These are phyloP conservation scores for Minunthozetes semirufus DNA, from an alignment of 2,888 invertebrate species.

Conservation along the genomic window DNA sequence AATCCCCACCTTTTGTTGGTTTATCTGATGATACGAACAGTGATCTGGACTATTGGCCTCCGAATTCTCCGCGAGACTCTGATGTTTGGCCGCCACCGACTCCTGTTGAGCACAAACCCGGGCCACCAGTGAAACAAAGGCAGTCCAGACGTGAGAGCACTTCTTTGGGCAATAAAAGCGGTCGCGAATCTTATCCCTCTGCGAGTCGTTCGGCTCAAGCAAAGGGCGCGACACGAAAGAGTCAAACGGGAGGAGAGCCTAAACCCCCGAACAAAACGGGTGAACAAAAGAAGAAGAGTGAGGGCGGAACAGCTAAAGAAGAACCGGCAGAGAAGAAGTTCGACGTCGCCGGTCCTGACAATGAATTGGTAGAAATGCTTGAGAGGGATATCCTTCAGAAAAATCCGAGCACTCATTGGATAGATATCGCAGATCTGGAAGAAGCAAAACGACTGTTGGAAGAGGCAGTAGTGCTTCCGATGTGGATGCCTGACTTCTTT, in stretches of 20 bases:
- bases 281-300: conserved; percentile 5
- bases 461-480: conserved; percentile 93
- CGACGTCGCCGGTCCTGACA: conserved; percentile 63
- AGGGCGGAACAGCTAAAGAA: background rate
- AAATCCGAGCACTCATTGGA: conserved; percentile 93
- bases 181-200: background rate
- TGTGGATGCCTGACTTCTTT: conserved; percentile 98
- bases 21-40: conserved; percentile 58
- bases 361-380: conserved; percentile 84
- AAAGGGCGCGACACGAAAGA: conserved; percentile 5
- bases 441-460: conserved; percentile 85
- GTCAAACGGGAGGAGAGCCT: background rate
- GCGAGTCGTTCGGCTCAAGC: background rate
- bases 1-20: conserved; percentile 17
- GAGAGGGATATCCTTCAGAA: conserved; percentile 95
- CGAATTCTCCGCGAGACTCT: conserved; percentile 55
- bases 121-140: conserved; percentile 16
- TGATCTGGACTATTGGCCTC: conserved; percentile 73
- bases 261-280: background rate
- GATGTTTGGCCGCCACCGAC: conserved; percentile 80
- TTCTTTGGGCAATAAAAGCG: background rate
- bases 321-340: conserved; percentile 44
- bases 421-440: conserved; percentile 79
- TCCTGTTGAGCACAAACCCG: conserved; percentile 63
- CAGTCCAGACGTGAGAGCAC: conserved; percentile 12